These are phyloP conservation scores for Fundulus diaphanus DNA, from an alignment of 2,797 vertebrate genomes.

Conservation along the genomic window DNA sequence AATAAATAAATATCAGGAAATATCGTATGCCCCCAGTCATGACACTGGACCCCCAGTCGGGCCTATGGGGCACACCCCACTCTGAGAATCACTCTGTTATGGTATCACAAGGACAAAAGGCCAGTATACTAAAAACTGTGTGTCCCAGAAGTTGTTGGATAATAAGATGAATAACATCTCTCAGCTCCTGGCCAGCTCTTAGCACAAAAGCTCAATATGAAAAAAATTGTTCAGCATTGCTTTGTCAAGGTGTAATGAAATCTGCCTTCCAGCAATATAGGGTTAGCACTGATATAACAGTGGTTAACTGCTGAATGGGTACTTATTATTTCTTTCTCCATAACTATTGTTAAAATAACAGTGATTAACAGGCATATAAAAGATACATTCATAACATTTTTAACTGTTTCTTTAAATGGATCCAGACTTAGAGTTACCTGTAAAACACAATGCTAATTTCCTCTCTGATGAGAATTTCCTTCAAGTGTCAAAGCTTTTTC, in stretches of 20 bases:
- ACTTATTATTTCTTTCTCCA: neutral
- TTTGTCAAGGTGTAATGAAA: slow-evolving; percentile 6
- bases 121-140: neutral
- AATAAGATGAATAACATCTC: neutral
- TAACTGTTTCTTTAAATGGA: neutral
- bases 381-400: neutral
- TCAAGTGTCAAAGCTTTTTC: neutral
- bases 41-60: too few species aligned
- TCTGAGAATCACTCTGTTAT: too few species aligned
- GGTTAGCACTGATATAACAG: too few species aligned
- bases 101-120: too few species aligned
- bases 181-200: neutral
- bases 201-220: neutral
- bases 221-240: neutral
- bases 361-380: neutral
- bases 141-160: neutral
- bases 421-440: neutral
- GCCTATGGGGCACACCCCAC: too few species aligned
- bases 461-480: neutral
- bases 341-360: neutral
- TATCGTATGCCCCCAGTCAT: too few species aligned
- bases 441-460: neutral
- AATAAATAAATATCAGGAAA: too few species aligned
- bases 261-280: neutral
- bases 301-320: neutral